Base-by-base conservation (phyloP, 2,113 vertebrate species). In the Sorex araneus region DNA sequence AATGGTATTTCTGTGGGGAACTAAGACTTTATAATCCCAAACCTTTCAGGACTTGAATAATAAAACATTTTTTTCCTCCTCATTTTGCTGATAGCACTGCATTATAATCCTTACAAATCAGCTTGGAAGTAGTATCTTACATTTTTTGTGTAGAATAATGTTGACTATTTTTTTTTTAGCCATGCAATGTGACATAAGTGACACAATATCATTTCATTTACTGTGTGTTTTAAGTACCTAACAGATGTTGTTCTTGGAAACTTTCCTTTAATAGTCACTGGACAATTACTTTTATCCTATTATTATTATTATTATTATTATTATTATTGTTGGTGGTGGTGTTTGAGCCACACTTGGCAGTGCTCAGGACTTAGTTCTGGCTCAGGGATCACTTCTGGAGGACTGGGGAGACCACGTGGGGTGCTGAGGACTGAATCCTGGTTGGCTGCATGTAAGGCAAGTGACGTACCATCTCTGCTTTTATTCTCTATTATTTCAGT, bases 131-230 rank as follows among this genome's bases (percentile, higher is more conserved):
- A 57, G 32, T 91, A 71, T 57, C 60, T 94, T n/a, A 57, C 28
- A 2, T 64, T 80, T 88, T 94, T 83, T 64, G 0, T 84, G 25
- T 88, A 79, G 89, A 57, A 75, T 84, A 77, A 77, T 93, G 60
- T 79, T 73, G 50, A 79, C 30, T 88, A 2, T 84, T 73, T 36
- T 47, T 91, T 30, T 34, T 85, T 91, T 36, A 92, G 86, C 81
- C 89, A 13, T 47, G 23, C 79, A 43, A 84, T 12, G 28, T 47
- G 66, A 82, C 43, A 75, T 12, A 64, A 80, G n/a, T n/a, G n/a
- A n/a, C n/a, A n/a, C n/a, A n/a, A n/a, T n/a, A 23, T 87, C 1
- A 81, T 64, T 95, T 87, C 27, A 63, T 50, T 71, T 79, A 27
- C 19, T 10, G 77, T 95, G 12, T 78, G 77, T 63, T 79, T 91